These are phyloP conservation scores for Strigamia transsilvanica DNA, from an alignment of 2,888 invertebrate species.

Conservation along the genomic window DNA sequence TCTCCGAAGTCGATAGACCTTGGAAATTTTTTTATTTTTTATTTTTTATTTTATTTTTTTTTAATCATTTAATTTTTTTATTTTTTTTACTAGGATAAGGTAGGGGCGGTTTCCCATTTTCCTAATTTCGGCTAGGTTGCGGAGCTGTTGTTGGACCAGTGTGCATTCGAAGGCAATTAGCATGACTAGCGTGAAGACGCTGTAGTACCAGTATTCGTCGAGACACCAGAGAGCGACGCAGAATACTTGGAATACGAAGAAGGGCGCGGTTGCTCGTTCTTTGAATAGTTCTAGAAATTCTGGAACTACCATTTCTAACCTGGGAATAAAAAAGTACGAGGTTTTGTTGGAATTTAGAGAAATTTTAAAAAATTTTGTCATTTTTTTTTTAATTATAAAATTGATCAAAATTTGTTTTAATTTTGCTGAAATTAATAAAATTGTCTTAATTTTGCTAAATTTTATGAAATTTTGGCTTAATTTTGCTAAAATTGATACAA, in stretches of 20 bases:
- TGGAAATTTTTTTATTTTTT: slow-evolving; percentile 58
- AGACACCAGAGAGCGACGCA: slow-evolving; percentile 99
- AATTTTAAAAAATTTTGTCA: no score
- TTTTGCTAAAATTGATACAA: no score
- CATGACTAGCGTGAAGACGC: slow-evolving; percentile 95
- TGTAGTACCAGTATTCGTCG: slow-evolving; percentile 98
- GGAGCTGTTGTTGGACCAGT: slow-evolving; percentile 94
- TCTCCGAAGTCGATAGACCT: slow-evolving; percentile 87
- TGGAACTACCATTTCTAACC: slow-evolving; percentile 85
- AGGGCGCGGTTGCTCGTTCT: slow-evolving; percentile 98
- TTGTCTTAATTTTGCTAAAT: no score
- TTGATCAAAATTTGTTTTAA: no score
- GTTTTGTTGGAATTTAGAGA: no score
- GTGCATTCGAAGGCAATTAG: slow-evolving; percentile 96
- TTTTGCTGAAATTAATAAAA: no score
- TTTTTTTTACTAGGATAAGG: slow-evolving; percentile 72
- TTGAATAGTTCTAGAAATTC: slow-evolving; percentile 96
- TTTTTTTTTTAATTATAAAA: no score
- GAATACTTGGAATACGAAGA: slow-evolving; percentile 99
- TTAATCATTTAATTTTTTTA: no score
- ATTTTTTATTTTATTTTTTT: background rate
- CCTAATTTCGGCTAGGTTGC: slow-evolving; percentile 98
- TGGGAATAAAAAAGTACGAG: slow-evolving; percentile 59
- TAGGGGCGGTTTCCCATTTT: slow-evolving; percentile 99
- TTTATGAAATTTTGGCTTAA: no score